phyloP scores from a whole-genome alignment of 2,113 vertebrate genomes.

The Rafetus swinhoei region DNA sequence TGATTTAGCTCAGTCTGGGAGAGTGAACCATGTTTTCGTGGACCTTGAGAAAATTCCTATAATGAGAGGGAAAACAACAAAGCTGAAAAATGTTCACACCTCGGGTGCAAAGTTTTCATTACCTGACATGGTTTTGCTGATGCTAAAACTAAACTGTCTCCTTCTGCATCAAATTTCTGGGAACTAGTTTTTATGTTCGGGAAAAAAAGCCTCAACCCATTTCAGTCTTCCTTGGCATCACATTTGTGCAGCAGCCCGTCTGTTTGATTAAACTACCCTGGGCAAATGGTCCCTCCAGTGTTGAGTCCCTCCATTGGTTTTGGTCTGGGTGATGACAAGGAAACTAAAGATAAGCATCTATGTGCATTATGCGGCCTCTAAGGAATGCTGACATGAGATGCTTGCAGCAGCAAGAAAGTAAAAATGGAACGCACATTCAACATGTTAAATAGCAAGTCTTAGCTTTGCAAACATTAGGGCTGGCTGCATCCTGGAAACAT shows the following conservation, averaged over 20 bases:
- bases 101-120: neutral
- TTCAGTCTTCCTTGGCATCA: conserved; percentile 19
- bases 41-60: neutral
- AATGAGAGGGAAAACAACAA: neutral
- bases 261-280: conserved; percentile 48
- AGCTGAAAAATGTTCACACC: neutral
- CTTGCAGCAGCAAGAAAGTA: conserved; percentile 48
- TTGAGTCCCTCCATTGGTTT: conserved; percentile 62
- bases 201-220: neutral
- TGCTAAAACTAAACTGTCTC: neutral
- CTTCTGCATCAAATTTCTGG: neutral
- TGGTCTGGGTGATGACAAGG: conserved; percentile 51
- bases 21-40: neutral
- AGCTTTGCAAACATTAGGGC: conserved; percentile 55
- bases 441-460: conserved; percentile 17
- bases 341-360: conserved; percentile 61
- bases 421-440: conserved; percentile 23
- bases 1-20: neutral
- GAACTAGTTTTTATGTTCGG: conserved; percentile 4
- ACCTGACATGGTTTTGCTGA: neutral
- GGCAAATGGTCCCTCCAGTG: conserved; percentile 46
- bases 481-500: conserved; percentile 50
- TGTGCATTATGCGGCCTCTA: conserved; percentile 58
- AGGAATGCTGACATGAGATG: conserved; percentile 62
- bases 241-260: conserved; percentile 29